A percentile compares a stretch with the other conserved stretches of the same genome.
Evolutionary conservation across 2,113 vertebrate genomes (phyloP).

Genomic region (Piaya cayana): DNA sequence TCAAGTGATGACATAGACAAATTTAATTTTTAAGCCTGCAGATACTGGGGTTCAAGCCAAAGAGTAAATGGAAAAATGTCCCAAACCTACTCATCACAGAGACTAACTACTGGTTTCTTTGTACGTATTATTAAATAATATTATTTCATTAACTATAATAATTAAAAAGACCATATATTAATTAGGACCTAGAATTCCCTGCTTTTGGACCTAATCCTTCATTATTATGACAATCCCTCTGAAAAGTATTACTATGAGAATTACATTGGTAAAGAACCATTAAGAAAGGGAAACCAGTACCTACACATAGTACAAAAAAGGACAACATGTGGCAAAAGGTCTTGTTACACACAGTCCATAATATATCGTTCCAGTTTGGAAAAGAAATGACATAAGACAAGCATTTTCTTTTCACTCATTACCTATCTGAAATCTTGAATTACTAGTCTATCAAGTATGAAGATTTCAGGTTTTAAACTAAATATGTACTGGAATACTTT

Average conservation of each 20-base stretch:
- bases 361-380: background rate
- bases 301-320: background rate
- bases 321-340: background rate
- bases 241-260: background rate
- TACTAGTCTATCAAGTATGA: background rate
- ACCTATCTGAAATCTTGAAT: background rate
- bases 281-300: background rate
- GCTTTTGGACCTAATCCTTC: background rate
- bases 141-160: background rate
- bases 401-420: background rate
- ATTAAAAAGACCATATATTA: background rate
- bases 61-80: background rate
- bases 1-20: background rate
- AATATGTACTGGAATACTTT: background rate
- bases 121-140: background rate
- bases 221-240: background rate
- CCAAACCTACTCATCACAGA: background rate
- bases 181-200: background rate
- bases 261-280: background rate
- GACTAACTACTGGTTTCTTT: background rate
- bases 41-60: background rate
- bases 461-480: background rate
- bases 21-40: background rate
- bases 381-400: background rate
- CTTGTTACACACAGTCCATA: background rate